A percentile compares a stretch with the other conserved stretches of the same genome.
These are phyloP conservation scores for Fukomys damarensis DNA, from an alignment of 2,113 vertebrate genomes.

Conservation along the genomic window DNA sequence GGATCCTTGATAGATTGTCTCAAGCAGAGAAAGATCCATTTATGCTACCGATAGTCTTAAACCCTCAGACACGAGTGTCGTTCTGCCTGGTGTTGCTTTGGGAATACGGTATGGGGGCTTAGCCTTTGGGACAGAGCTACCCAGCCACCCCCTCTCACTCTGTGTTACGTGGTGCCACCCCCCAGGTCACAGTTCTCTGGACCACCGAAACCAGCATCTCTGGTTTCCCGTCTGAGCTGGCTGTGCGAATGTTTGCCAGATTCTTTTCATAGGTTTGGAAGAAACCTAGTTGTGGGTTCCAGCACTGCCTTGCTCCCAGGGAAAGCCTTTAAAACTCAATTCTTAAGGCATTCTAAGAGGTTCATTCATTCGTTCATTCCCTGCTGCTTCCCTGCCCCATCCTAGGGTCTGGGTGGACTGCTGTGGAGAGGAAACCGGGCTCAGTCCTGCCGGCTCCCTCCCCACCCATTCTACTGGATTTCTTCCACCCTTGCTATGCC, in stretches of 20 bases:
- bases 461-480: background rate
- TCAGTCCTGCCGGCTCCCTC: background rate
- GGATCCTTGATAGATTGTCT: conserved; percentile 5
- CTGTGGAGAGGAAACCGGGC: background rate
- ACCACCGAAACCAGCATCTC: background rate
- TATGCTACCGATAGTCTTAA: background rate
- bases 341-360: background rate
- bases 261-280: background rate
- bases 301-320: background rate
- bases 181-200: background rate
- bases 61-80: background rate
- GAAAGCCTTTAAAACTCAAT: background rate
- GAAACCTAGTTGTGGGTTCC: background rate
- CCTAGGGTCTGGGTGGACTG: background rate
- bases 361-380: background rate
- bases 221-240: background rate
- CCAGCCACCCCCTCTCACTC: background rate
- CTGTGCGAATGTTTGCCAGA: background rate
- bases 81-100: background rate
- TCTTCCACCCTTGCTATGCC: background rate
- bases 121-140: background rate
- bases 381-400: background rate
- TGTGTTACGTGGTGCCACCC: background rate
- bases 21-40: background rate
- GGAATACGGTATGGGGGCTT: background rate